Percentiles rank a stretch among this genome's conserved stretches.
Conservation (phyloP, 92 coral and sea anemone genomes). For the Montipora capitata region DNA sequence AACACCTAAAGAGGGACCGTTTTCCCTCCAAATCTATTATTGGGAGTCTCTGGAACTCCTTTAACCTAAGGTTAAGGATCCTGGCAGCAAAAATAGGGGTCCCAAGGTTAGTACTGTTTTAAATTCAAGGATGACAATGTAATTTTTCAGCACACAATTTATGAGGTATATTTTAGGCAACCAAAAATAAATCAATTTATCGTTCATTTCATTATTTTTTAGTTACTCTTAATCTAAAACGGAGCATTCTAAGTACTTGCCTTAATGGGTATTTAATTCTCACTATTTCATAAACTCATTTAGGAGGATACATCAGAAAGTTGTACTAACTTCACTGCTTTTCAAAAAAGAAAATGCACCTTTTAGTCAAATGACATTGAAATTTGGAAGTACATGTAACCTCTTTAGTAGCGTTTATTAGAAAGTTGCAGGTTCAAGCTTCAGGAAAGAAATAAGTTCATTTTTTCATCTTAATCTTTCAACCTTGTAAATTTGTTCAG, state of each 20-base stretch:
- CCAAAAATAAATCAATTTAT: too few species aligned
- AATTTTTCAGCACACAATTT: background rate
- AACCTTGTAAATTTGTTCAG: too few species aligned
- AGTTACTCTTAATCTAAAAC: too few species aligned
- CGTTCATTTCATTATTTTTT: background rate
- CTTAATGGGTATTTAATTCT: too few species aligned
- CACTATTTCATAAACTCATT: too few species aligned
- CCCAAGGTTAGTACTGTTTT: background rate
- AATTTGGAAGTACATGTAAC: too few species aligned
- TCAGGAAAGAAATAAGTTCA: constrained; percentile 3
- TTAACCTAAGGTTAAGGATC: background rate
- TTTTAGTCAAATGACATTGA: background rate
- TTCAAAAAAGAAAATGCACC: too few species aligned
- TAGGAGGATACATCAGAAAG: too few species aligned
- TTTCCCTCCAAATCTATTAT: background rate
- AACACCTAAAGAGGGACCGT: background rate
- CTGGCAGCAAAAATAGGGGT: background rate
- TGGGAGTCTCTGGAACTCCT: background rate
- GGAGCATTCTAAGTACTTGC: too few species aligned
- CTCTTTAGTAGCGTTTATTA: background rate
- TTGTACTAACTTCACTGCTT: too few species aligned
- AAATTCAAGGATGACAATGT: too few species aligned
- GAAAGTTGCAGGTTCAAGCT: constrained; percentile 5
- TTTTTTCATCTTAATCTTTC: too few species aligned
- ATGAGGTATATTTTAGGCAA: background rate